A percentile compares a stretch with the other conserved stretches of the same genome.
Conservation (phyloP, 1,140 invertebrate genomes). For the Helicoverpa zea region DNA sequence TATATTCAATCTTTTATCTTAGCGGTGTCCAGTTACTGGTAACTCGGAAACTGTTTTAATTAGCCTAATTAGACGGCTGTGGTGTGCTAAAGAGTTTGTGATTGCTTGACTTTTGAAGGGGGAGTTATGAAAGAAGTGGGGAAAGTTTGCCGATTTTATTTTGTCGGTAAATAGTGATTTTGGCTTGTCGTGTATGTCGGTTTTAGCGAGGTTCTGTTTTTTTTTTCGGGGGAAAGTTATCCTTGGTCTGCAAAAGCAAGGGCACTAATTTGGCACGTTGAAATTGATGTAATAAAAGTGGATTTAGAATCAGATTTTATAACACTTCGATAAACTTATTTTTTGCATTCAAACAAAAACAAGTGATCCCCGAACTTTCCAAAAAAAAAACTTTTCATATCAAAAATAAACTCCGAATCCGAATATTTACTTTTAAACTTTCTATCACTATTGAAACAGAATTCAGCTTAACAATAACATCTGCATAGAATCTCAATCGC, state of each 20-base stretch:
- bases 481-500: conserved; percentile 46
- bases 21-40: conserved; percentile 47
- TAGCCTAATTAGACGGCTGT: conserved; percentile 73
- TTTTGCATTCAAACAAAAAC: not conserved
- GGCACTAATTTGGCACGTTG: not conserved
- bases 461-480: conserved; percentile 22
- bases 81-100: conserved; percentile 42
- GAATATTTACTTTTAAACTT: conserved; percentile 19
- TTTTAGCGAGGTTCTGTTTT: not conserved
- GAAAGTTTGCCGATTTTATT: not conserved
- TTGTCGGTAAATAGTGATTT: not conserved
- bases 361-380: not conserved
- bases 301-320: no score
- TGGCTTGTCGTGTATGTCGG: not conserved
- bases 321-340: no score
- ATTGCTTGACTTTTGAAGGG: not conserved
- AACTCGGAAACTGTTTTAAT: conserved; percentile 77
- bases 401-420: conserved; percentile 12
- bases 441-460: not conserved
- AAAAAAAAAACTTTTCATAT: conserved; percentile 18
- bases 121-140: not conserved
- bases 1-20: conserved; percentile 41
- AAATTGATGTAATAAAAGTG: no score
- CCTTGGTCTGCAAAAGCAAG: not conserved
- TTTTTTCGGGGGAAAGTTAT: not conserved